phyloP scores from a whole-genome alignment of 2,113 vertebrate species.

The Sakesphorus luctuosus region DNA sequence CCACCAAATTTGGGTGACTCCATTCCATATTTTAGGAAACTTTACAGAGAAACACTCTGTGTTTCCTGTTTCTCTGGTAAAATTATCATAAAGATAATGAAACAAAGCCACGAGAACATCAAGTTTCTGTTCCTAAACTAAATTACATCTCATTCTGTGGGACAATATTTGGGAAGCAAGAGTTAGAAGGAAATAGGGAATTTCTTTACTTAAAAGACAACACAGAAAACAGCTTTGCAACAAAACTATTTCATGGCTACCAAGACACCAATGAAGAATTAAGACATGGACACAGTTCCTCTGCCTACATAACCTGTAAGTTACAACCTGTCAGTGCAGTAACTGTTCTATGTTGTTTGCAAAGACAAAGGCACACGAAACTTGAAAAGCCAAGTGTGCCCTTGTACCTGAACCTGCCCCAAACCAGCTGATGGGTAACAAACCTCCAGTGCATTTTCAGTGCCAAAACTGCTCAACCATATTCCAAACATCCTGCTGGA shows the following conservation, averaged over 20 bases:
- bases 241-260: background rate
- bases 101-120: background rate
- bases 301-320: background rate
- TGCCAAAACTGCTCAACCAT: background rate
- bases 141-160: background rate
- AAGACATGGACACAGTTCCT: background rate
- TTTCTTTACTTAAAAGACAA: background rate
- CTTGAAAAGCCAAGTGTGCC: background rate
- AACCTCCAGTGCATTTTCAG: background rate
- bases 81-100: background rate
- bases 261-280: background rate
- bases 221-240: background rate
- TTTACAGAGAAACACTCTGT: background rate
- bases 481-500: background rate
- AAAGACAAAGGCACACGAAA: background rate
- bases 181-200: background rate
- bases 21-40: background rate
- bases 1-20: background rate
- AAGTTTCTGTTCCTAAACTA: background rate
- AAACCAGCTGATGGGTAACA: background rate
- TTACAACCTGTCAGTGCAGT: background rate
- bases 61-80: background rate
- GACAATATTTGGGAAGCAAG: background rate
- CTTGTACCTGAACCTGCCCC: background rate
- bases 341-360: background rate